A percentile compares a stretch with the other conserved stretches of the same genome.
phyloP scores from a whole-genome alignment of 2,797 vertebrate species.

The Gadopsis bispinosus region DNA sequence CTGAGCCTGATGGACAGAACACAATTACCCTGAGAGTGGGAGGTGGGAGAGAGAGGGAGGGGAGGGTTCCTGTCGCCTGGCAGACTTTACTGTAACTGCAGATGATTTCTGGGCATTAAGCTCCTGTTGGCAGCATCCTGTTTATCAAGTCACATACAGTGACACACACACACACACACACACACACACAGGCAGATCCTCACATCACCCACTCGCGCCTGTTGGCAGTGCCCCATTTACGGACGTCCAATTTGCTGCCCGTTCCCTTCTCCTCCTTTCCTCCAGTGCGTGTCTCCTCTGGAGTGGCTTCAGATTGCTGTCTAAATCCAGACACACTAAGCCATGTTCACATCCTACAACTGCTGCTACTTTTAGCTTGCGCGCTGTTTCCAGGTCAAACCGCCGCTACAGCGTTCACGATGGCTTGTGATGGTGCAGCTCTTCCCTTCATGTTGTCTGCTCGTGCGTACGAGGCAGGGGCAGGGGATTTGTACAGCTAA shows the following conservation, averaged over 20 bases:
- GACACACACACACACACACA: conserved; percentile 23
- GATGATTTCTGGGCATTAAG: conserved; percentile 79
- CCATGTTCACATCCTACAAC: conserved; percentile 65
- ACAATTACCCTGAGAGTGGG: conserved; percentile 71
- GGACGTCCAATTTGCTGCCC: conserved; percentile 66
- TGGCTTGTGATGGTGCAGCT: conserved; percentile 39
- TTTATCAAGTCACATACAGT: conserved; percentile 48
- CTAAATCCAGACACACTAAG: conserved; percentile 74
- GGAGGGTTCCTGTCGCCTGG: conserved; percentile 46
- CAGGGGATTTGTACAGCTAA: conserved; percentile 49
- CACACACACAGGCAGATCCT: conserved; percentile 42
- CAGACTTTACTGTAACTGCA: conserved; percentile 69
- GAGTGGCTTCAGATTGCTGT: conserved; percentile 64
- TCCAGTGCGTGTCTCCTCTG: conserved; percentile 49
- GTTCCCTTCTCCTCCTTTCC: conserved; percentile 51
- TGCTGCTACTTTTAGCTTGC: conserved; percentile 70
- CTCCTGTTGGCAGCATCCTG: conserved; percentile 75
- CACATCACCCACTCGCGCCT: conserved; percentile 58
- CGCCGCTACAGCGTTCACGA: conserved; percentile 24
- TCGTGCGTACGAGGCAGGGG: conserved; percentile 2
- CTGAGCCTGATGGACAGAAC: conserved; percentile 80
- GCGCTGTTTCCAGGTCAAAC: conserved; percentile 70
- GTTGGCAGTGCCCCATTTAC: conserved; percentile 72
- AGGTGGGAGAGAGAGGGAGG: conserved; percentile 46
- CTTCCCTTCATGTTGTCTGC: conserved; percentile 26